phyloP scores from a whole-genome alignment of 2,113 vertebrate species.

The Semnornis frantzii region DNA sequence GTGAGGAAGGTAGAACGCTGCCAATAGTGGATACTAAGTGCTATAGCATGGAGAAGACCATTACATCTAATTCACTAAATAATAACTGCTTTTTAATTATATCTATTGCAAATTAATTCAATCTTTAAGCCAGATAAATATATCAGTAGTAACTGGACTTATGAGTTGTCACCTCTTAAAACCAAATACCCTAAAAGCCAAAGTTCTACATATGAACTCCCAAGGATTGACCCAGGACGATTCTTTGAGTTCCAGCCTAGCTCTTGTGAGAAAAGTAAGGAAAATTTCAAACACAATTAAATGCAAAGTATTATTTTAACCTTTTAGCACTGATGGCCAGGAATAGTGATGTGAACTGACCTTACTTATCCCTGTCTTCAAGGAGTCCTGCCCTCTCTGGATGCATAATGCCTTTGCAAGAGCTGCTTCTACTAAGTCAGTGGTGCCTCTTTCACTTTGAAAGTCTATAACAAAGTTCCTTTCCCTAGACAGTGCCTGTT shows the following conservation, averaged over 20 bases:
- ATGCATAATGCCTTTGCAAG: background rate
- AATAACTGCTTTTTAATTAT: background rate
- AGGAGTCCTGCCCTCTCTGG: background rate
- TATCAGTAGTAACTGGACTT: too few relatives aligned
- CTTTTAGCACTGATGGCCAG: background rate
- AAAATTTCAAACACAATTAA: background rate
- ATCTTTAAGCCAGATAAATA: background rate
- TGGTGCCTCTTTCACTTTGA: background rate
- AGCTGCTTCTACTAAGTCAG: background rate
- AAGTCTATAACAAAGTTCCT: background rate
- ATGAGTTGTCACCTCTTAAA: background rate
- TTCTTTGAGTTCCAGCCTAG: background rate
- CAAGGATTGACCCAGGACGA: background rate
- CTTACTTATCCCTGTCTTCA: background rate
- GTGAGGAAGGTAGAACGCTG: background rate
- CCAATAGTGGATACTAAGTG: background rate
- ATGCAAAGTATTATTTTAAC: background rate
- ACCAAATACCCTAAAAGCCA: background rate
- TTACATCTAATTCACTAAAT: background rate
- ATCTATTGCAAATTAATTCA: background rate
- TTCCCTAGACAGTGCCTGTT: background rate
- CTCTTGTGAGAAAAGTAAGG: background rate
- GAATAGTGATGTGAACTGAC: background rate
- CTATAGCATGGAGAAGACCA: background rate
- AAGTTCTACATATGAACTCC: background rate